Percentiles rank a stretch among this genome's conserved stretches.
phyloP scores from a whole-genome alignment of 2,888 invertebrate species.

The Apamea crenata region DNA sequence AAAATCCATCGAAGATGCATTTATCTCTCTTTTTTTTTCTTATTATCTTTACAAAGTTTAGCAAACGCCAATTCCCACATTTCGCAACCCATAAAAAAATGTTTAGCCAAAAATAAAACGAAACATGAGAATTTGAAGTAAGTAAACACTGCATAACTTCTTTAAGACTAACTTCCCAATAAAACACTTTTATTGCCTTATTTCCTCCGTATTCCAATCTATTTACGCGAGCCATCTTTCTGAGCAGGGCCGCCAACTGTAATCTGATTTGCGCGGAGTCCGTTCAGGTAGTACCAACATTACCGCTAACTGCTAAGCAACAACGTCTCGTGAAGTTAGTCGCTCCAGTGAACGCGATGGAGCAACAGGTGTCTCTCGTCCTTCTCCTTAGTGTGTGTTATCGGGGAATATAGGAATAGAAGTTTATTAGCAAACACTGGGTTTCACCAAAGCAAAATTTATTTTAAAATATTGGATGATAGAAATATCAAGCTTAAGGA shows the following conservation, averaged over 20 bases:
- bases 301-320: conserved; percentile 17
- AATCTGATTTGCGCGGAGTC: conserved; percentile 44
- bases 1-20: neutral
- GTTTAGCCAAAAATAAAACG: too few relatives aligned
- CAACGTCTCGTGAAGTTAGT: conserved; percentile 38
- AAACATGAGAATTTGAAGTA: neutral
- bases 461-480: too few relatives aligned
- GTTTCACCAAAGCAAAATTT: neutral
- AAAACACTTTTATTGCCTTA: conserved; percentile 17
- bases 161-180: neutral
- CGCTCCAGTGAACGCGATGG: conserved; percentile 13
- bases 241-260: conserved; percentile 25
- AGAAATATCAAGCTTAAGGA: neutral
- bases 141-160: neutral
- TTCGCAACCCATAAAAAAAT: neutral
- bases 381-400: neutral
- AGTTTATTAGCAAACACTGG: neutral
- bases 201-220: conserved; percentile 30
- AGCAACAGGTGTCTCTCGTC: conserved; percentile 54
- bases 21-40: too few relatives aligned
- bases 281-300: conserved; percentile 46
- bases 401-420: neutral
- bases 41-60: neutral
- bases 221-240: conserved; percentile 27
- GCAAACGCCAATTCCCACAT: neutral